Base-by-base conservation (phyloP, 2,797 vertebrate genomes). In the Botia almorhae region DNA sequence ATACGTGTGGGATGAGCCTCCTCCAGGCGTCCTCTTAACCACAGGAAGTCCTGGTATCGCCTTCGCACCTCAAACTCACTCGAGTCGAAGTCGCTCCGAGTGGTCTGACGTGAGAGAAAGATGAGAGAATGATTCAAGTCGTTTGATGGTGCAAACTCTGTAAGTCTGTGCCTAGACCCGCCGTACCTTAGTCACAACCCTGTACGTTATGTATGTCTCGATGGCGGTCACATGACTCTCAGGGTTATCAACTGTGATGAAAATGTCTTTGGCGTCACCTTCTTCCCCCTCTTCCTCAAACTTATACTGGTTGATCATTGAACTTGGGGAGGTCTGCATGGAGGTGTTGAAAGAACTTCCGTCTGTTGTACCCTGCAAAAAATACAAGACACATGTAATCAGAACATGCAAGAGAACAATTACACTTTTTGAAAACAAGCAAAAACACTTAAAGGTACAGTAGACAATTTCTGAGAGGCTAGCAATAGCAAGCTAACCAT, bases 11-110 rank as follows among this genome's bases (percentile, higher is more conserved):
- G 96, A 85, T 99, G 92, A 64, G 91, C 92, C 87, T 97, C 97
- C 88, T 99, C 98, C 69, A 99, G 94, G 87, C 87, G 95, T 83
- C 91, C 92, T 83, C 96, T 95, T 86, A 99, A 88, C 98, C 98
- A 99, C 19, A 97, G 85, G 88, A 99, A 99, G 92, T 99, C 98
- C 89, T 99, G 98, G 75, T 99, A 99, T 0, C 98, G 95, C 55
- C 98, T 93, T 71, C 91, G 92, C n/a, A 99, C 97, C 91, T 97
- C 96, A 69, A 94, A 98, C 87, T 99, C 96, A 70, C 96, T 95
- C 68, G 95, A 95, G 87, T 99, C 97, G 89, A 97, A 99, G 82
- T 98, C 96, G 71, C 95, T 89, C 17, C 97, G 94, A 2, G 95
- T 96, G 10, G 98, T 99, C 98, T 99, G 75, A 64, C n/a, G 77